Percentiles rank a stretch among this genome's conserved stretches.
Conservation (phyloP, 2,113 vertebrate species). For the Cheirogaleus medius region DNA sequence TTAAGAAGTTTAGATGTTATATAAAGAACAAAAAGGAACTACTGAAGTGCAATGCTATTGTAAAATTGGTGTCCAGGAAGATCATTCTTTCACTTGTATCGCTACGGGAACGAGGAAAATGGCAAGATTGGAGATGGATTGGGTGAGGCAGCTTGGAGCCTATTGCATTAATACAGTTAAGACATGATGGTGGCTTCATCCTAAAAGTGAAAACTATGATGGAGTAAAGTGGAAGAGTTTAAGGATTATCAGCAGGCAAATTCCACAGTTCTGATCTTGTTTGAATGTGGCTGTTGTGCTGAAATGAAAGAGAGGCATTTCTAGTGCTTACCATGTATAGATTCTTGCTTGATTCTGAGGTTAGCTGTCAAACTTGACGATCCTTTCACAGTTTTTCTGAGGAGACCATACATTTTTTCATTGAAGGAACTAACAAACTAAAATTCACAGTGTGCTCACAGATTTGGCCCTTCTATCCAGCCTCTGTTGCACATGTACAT, state of each 20-base stretch:
- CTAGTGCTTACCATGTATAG: not conserved
- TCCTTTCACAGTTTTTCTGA: not conserved
- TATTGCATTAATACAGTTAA: not conserved
- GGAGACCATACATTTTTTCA: not conserved
- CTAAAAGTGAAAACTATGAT: not conserved
- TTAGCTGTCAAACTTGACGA: not conserved
- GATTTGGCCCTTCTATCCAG: not conserved
- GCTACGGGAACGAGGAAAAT: not conserved
- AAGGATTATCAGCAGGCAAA: not conserved
- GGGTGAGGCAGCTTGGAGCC: fast-evolving
- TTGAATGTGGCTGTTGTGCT: not conserved
- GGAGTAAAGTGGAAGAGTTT: not conserved
- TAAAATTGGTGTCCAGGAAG: not conserved
- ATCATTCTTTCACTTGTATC: not conserved
- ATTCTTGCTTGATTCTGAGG: not conserved
- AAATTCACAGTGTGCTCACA: not conserved
- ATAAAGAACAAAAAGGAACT: not conserved
- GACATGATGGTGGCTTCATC: not conserved
- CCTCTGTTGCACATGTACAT: not conserved
- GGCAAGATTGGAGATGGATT: not conserved
- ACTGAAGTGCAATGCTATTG: not conserved
- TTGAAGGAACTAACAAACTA: not conserved
- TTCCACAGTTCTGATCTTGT: not conserved
- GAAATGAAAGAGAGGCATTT: not conserved
- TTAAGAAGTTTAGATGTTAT: not conserved